Evolutionary conservation across 2,113 vertebrate species (phyloP), one percentile per base, ranked within the genome.

Genomic region (Saccopteryx bilineata): DNA sequence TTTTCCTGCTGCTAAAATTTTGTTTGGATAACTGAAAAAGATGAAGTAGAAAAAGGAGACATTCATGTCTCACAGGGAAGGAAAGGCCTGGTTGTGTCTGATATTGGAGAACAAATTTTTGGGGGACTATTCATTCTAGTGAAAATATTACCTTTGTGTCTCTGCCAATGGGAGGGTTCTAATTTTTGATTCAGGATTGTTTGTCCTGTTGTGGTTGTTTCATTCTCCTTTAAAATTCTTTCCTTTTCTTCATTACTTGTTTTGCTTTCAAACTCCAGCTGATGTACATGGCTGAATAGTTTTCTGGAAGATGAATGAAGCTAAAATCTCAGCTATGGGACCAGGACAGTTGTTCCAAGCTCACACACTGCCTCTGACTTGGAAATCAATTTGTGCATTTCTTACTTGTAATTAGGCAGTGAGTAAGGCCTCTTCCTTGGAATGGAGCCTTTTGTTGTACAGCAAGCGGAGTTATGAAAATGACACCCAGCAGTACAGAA

Each of bases 141-240:
- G 83, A 98, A 98, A 98, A 98, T 98, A 98, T 98, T 98, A 96
- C 98, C 96, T 96, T 98, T 98, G 98, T 97, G 96, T 89, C 52
- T 39, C 75, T 97, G 98, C 98, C 98, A 98, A 93, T 69, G 95
- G 96, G 97, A 97, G 93, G 52, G 92, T 98, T 98, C 97, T 97
- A 94, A 96, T 98, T 98, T 97, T 97, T 98, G 97, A 98, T 97
- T 98, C 97, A 97, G 97, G 97, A 68, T 96, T 98, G 97, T 98
- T 98, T 98, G 92, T 96, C 97, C 95, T 96, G 97, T 98, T 98
- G 98, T 91, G 98, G 98, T 97, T 98, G 87, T 97, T 98, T 98
- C 96, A 94, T 97, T 98, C 97, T 98, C 98, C 96, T 98, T 97
- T 97, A 96, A 96, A 98, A 97, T 97, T 98, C 96, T 98, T 97